Percentiles rank a stretch among this genome's conserved stretches.
phyloP scores from a whole-genome alignment of 2,888 invertebrate genomes.

The Leucoma salicis region DNA sequence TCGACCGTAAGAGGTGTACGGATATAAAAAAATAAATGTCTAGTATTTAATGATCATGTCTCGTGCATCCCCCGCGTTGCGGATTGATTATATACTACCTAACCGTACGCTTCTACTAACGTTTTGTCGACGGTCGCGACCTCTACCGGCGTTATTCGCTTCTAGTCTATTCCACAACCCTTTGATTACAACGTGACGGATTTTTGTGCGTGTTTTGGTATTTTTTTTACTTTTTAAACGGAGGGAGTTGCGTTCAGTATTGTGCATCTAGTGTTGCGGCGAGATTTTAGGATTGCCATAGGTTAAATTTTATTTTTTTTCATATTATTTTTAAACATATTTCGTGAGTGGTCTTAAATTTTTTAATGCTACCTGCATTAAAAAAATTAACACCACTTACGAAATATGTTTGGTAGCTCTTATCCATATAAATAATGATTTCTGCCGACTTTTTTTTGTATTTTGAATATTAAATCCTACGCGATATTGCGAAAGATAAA shows the following conservation, averaged over 20 bases:
- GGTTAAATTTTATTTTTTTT: too few relatives aligned
- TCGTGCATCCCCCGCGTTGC: slow-evolving; percentile 80
- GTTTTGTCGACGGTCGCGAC: slow-evolving; percentile 60
- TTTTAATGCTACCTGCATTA: too few relatives aligned
- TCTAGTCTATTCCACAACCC: slow-evolving; percentile 79
- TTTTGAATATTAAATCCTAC: too few relatives aligned
- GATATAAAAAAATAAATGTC: slow-evolving; percentile 34
- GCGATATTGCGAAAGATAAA: too few relatives aligned
- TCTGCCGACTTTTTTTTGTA: too few relatives aligned
- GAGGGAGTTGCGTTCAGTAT: slow-evolving; percentile 76
- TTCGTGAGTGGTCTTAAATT: too few relatives aligned
- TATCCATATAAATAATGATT: too few relatives aligned
- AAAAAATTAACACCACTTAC: too few relatives aligned
- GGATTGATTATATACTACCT: slow-evolving; percentile 45
- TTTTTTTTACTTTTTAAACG: slow-evolving; percentile 43
- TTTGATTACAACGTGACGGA: slow-evolving; percentile 72
- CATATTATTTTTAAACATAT: too few relatives aligned
- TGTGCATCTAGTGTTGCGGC: slow-evolving; percentile 77
- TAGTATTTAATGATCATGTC: slow-evolving; percentile 42
- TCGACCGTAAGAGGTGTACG: slow-evolving; percentile 62
- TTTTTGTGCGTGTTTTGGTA: slow-evolving; percentile 36
- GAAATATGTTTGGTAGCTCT: too few relatives aligned
- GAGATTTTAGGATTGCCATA: slow-evolving; percentile 53
- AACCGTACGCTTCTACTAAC: slow-evolving; percentile 80
- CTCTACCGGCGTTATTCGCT: slow-evolving; percentile 48